phyloP scores from a whole-genome alignment of 2,888 invertebrate genomes.

The Fissipunctia ypsillon region DNA sequence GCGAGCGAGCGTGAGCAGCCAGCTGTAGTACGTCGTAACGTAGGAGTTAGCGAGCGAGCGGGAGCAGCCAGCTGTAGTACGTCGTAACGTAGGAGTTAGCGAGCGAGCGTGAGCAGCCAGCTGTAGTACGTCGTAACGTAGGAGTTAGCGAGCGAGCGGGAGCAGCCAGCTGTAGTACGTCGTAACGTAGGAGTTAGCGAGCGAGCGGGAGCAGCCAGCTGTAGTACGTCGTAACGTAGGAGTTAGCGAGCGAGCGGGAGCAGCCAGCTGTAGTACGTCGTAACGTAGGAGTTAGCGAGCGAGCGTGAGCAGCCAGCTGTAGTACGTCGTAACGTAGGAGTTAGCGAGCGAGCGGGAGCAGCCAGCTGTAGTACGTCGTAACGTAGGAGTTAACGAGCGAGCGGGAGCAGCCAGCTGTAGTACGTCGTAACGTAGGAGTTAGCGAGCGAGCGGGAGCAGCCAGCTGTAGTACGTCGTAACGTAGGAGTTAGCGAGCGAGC shows the following conservation, averaged over 20 bases:
- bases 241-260: background rate
- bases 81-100: slow-evolving; percentile 22
- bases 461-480: too few species aligned
- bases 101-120: background rate
- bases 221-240: too few species aligned
- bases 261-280: too few species aligned
- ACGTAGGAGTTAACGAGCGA: background rate
- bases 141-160: background rate
- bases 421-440: slow-evolving; percentile 27
- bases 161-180: too few species aligned
- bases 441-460: background rate
- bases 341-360: background rate
- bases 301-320: background rate
- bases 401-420: background rate
- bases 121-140: too few species aligned
- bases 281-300: slow-evolving; percentile 12
- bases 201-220: background rate
- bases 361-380: too few species aligned
- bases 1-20: background rate
- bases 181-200: slow-evolving; percentile 17
- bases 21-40: too few species aligned
- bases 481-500: background rate
- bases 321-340: slow-evolving; percentile 31
- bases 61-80: background rate
- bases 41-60: background rate